Base-by-base conservation (phyloP, 2,888 invertebrate genomes). In the Candidula unifasciata region DNA sequence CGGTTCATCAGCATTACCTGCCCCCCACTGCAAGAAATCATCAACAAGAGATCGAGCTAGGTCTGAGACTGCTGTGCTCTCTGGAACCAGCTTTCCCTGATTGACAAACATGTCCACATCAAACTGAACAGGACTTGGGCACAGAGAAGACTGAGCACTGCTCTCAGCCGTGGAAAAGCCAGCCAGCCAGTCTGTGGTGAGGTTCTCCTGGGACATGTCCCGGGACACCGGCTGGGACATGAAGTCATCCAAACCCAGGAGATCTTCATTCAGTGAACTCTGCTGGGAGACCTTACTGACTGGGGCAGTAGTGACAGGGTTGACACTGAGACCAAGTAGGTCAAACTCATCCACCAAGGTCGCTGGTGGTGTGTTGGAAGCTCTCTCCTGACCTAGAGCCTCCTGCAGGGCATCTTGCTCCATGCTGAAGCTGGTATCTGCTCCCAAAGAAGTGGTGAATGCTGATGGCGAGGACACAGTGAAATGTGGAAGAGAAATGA, bases 181-280 rank as follows among this genome's bases (percentile, higher is more conserved):
- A 27, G 82, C 81, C 69, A 87, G 86, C 87, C 87, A 87, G 69
- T 87, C 87, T 18, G 86, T 80, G 54, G 80, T 81, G 13, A 76
- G 57, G 60, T 80, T 82, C 52, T 86, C 87, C 35, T 85, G 86
- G 8, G 80, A 57, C 57, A 82, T 52, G n/a, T 85, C 80, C 18
- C 78, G 80, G 6, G 86, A 80, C 1, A 83, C 82, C 21, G 88
- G 86, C 27, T 84, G 78, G 27, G 86, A 82, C n/a, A 89, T 83
- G 66, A 90, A 88, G 60, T 88, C 89, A 77, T 89, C 91, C 64
- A 92, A 86, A 24, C 90, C 91, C 35, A 91, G 86, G 0, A 91
- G 86, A 87, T 91, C 91, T 80, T 91, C 88, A 80, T 89, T 89
- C n/a, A 91, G 6, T 16, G 84, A 84, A 44, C 84, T 80, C 60